A percentile compares a stretch with the other conserved stretches of the same genome.
Evolutionary conservation across 2,797 vertebrate genomes (phyloP).

Genomic region (Loris lydekkerianus): DNA sequence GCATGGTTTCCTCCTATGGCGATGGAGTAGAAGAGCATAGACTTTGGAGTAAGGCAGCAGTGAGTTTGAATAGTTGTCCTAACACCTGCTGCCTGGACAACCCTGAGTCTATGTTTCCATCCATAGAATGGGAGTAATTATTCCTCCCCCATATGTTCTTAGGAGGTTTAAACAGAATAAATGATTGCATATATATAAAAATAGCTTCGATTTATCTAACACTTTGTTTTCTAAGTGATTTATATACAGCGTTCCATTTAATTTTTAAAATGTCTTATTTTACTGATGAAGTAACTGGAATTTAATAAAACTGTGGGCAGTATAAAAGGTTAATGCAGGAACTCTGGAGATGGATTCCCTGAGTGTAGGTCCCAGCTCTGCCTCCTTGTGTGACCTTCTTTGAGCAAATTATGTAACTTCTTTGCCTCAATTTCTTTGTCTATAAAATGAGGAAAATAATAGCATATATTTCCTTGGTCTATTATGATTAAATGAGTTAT

Average conservation of each 20-base stretch:
- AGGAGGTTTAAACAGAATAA: conserved; percentile 27
- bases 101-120: background rate
- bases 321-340: background rate
- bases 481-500: conserved; percentile 23
- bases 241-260: background rate
- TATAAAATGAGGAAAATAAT: background rate
- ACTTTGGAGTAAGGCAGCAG: background rate
- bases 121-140: background rate
- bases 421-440: conserved; percentile 56
- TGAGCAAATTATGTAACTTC: background rate
- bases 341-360: background rate
- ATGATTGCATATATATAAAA: background rate
- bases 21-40: background rate
- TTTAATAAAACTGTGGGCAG: background rate
- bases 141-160: background rate
- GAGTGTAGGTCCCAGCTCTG: background rate
- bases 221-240: conserved; percentile 28
- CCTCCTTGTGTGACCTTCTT: background rate
- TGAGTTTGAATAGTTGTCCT: background rate
- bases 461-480: background rate
- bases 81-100: background rate
- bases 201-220: background rate
- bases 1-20: background rate
- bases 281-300: background rate
- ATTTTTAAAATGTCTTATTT: conserved; percentile 34